phyloP scores from a whole-genome alignment of 2,797 vertebrate species.

The Sebastes alutus region DNA sequence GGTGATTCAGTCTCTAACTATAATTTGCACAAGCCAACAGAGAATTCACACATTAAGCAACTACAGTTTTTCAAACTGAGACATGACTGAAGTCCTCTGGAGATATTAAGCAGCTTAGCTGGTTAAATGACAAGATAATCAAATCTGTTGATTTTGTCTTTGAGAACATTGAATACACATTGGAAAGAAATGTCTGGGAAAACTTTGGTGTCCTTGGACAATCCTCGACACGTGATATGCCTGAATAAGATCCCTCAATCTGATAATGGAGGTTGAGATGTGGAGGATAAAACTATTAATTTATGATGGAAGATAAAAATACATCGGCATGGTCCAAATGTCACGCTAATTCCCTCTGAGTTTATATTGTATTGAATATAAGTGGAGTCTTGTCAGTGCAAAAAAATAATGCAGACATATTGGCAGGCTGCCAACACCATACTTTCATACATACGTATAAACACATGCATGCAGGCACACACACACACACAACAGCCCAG shows the following conservation, averaged over 20 bases:
- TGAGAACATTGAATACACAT: conserved; percentile 24
- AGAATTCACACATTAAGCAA: conserved; percentile 12
- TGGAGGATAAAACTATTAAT: conserved; percentile 40
- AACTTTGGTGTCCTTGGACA: conserved; percentile 32
- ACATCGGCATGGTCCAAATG: conserved; percentile 33
- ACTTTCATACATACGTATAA: conserved; percentile 9
- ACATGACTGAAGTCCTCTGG: conserved; percentile 9
- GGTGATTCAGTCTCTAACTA: not conserved
- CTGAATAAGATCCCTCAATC: conserved; percentile 26
- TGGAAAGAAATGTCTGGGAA: conserved; percentile 49
- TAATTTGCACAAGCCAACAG: conserved; percentile 1
- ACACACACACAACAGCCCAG: conserved; percentile 5
- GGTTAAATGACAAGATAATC: conserved; percentile 43
- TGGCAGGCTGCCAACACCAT: conserved; percentile 58
- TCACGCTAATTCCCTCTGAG: conserved; percentile 37
- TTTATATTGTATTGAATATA: conserved; percentile 50
- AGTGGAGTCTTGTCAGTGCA: conserved; percentile 42
- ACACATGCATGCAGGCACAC: conserved; percentile 22
- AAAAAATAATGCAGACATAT: conserved; percentile 28
- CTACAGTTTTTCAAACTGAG: conserved; percentile 4
- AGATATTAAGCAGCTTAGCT: conserved; percentile 34
- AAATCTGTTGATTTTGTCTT: conserved; percentile 38
- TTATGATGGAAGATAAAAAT: conserved; percentile 44
- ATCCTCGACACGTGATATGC: conserved; percentile 3
- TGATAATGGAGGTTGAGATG: conserved; percentile 39